phyloP scores from a whole-genome alignment of 2,797 vertebrate genomes.

The Meda fulgida region DNA sequence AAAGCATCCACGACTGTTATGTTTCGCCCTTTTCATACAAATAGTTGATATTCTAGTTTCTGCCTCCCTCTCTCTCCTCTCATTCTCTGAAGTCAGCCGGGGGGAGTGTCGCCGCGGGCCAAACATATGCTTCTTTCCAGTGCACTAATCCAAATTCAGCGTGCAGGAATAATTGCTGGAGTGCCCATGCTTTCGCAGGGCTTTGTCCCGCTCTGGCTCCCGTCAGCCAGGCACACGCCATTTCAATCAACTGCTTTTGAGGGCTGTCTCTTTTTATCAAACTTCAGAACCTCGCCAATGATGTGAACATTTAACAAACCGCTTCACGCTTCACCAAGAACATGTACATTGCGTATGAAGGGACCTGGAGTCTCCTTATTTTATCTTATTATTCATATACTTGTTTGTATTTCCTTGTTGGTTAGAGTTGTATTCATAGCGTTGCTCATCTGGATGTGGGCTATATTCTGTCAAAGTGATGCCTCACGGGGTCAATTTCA shows the following conservation, averaged over 20 bases:
- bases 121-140: slow-evolving; percentile 99
- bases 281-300: slow-evolving; percentile 82
- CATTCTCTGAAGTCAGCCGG: slow-evolving; percentile 97
- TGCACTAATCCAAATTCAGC: slow-evolving; percentile 99
- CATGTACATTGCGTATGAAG: slow-evolving; percentile 53
- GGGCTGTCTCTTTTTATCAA: slow-evolving; percentile 90
- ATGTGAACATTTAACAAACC: slow-evolving; percentile 82
- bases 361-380: slow-evolving; percentile 12
- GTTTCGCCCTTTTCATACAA: slow-evolving; percentile 75
- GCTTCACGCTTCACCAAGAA: slow-evolving; percentile 76
- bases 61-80: slow-evolving; percentile 81
- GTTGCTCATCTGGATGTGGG: not conserved
- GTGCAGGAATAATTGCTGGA: slow-evolving; percentile 99
- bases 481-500: slow-evolving; percentile 25
- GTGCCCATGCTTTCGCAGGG: slow-evolving; percentile 96
- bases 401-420: slow-evolving; percentile 38
- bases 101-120: slow-evolving; percentile 97
- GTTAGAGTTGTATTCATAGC: not conserved
- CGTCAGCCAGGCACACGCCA: slow-evolving; percentile 99
- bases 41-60: slow-evolving; percentile 91
- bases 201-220: slow-evolving; percentile 99
- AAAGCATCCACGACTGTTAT: slow-evolving; percentile 70
- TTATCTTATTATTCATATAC: slow-evolving; percentile 39
- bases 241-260: slow-evolving; percentile 95
- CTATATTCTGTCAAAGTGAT: slow-evolving; percentile 3